Percentiles rank a stretch among this genome's conserved stretches.
phyloP scores from a whole-genome alignment of 2,888 invertebrate species.

The Parnassius glacialis region DNA sequence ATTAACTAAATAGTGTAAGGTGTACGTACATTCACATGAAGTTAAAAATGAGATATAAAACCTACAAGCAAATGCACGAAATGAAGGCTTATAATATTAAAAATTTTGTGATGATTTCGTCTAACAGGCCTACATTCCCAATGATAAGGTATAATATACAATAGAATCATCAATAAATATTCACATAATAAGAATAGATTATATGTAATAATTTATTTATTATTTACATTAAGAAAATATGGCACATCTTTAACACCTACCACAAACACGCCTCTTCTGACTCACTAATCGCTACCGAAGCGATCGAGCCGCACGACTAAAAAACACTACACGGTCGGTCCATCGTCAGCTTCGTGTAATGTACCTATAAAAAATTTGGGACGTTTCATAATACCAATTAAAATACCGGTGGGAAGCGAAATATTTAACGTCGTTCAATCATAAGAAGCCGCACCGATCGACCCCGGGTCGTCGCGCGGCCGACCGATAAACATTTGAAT shows the following conservation, averaged over 20 bases:
- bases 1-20: conserved; percentile 17
- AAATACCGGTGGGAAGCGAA: conserved; percentile 78
- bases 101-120: conserved; percentile 61
- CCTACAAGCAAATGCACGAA: conserved; percentile 77
- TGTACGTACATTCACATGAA: conserved; percentile 27
- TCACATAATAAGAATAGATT: conserved; percentile 58
- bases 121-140: conserved; percentile 49
- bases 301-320: conserved; percentile 31
- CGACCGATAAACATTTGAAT: conserved; percentile 68
- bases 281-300: conserved; percentile 26
- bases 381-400: conserved; percentile 72
- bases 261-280: conserved; percentile 43
- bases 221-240: conserved; percentile 80
- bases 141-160: conserved; percentile 41
- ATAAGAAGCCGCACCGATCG: conserved; percentile 45
- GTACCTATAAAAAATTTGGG: conserved; percentile 38
- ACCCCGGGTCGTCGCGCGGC: conserved; percentile 56
- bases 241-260: conserved; percentile 77
- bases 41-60: conserved; percentile 41
- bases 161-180: conserved; percentile 74
- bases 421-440: conserved; percentile 63
- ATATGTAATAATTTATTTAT: conserved; percentile 69
- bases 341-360: conserved; percentile 36
- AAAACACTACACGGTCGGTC: conserved; percentile 26
- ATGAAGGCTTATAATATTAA: conserved; percentile 49